These are phyloP conservation scores for Alexandromys oeconomus DNA, from an alignment of 2,797 vertebrate species.

Conservation along the genomic window DNA sequence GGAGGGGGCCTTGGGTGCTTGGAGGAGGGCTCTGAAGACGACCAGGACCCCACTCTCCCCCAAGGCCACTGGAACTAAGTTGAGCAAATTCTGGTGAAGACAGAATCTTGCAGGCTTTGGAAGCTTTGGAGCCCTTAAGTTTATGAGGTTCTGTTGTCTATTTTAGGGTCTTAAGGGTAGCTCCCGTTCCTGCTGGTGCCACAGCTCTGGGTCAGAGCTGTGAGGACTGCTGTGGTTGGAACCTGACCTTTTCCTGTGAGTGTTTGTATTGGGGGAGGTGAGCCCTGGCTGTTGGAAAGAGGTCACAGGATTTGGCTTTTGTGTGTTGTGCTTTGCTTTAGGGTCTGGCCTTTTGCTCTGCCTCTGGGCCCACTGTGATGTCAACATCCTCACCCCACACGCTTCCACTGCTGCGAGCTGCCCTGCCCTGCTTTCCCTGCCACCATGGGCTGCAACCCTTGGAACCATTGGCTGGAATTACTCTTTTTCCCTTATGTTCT, in stretches of 20 bases:
- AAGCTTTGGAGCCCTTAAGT: not conserved
- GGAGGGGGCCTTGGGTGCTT: not conserved
- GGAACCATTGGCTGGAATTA: not conserved
- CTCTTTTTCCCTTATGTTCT: not conserved
- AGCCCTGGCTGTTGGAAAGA: not conserved
- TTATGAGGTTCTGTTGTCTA: not conserved
- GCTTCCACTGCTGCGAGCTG: not conserved
- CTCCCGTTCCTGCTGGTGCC: not conserved
- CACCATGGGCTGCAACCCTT: not conserved
- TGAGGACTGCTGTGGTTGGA: not conserved
- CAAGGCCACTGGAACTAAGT: not conserved
- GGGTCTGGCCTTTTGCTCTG: not conserved
- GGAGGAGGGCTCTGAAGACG: not conserved
- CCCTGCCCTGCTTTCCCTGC: not conserved
- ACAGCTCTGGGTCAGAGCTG: not conserved
- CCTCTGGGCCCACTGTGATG: not conserved
- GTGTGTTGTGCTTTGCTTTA: not conserved
- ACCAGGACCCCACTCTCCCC: not conserved
- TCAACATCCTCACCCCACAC: not conserved
- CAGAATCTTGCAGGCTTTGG: not conserved
- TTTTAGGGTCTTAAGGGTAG: not conserved
- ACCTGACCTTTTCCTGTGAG: not conserved
- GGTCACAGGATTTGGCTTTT: not conserved
- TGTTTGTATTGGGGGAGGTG: not conserved
- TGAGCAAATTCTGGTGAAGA: not conserved